Conservation (phyloP, 2,797 vertebrate genomes). For the Cynodonichthys magdalenae region DNA sequence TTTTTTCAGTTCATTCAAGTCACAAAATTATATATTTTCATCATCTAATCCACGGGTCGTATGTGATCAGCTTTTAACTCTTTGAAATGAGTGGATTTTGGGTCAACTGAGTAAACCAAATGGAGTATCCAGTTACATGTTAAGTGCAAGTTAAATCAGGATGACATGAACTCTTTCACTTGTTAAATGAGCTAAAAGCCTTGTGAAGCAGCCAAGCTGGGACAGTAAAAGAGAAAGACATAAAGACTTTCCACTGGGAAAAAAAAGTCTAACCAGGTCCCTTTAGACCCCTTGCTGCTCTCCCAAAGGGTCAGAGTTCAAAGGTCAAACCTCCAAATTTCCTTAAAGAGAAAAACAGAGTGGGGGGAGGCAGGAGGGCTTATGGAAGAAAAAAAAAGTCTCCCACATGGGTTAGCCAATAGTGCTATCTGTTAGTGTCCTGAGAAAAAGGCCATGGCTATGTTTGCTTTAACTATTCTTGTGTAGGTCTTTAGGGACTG, state of each 20-base stretch:
- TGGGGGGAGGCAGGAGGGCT: constrained; percentile 12
- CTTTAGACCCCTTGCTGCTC: constrained; percentile 38
- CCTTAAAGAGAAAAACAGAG: constrained; percentile 41
- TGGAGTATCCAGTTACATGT: too few relatives aligned
- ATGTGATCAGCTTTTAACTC: background rate
- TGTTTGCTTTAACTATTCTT: constrained; percentile 71
- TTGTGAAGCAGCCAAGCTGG: constrained; percentile 8
- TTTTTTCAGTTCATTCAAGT: constrained; percentile 24
- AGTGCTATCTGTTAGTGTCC: constrained; percentile 43
- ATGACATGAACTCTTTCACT: constrained; percentile 2
- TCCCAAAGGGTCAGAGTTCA: constrained; percentile 65
- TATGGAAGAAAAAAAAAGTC: constrained; percentile 7
- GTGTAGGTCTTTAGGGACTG: constrained; percentile 48
- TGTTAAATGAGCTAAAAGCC: background rate
- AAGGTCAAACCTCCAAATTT: constrained; percentile 57
- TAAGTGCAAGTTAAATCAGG: background rate
- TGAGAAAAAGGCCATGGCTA: constrained; percentile 58
- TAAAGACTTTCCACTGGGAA: constrained; percentile 46
- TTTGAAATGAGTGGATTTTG: background rate
- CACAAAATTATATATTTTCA: constrained; percentile 18
- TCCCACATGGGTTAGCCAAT: constrained; percentile 48
- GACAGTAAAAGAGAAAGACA: constrained; percentile 24
- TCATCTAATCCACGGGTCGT: background rate
- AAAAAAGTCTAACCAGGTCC: constrained; percentile 18
- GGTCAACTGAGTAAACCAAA: background rate